Evolutionary conservation across 2,797 vertebrate genomes (phyloP).

Genomic region (Leptatherina wallacei): DNA sequence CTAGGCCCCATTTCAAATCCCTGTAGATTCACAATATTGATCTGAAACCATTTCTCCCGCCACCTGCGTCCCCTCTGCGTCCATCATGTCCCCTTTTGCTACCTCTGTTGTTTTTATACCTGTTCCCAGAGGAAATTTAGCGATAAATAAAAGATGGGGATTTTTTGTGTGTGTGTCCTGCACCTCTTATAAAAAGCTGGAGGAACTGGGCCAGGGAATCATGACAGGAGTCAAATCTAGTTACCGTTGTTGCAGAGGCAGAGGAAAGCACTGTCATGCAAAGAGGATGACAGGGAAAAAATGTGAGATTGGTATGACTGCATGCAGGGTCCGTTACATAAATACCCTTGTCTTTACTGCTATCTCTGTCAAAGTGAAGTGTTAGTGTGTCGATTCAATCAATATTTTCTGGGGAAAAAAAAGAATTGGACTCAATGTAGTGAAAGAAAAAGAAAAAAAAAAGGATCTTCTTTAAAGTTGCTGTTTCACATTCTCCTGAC

Average conservation of each 20-base stretch:
- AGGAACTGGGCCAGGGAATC: conserved; percentile 20
- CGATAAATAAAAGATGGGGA: conserved; percentile 69
- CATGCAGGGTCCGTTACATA: conserved; percentile 30
- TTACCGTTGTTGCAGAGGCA: conserved; percentile 41
- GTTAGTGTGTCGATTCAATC: conserved; percentile 41
- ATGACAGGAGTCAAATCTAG: conserved; percentile 64
- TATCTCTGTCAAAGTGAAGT: conserved; percentile 32
- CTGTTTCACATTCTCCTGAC: conserved; percentile 52
- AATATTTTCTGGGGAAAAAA: conserved; percentile 6
- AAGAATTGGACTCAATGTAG: conserved; percentile 12
- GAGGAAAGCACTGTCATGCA: conserved; percentile 45
- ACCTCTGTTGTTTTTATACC: conserved; percentile 69
- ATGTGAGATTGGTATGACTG: conserved; percentile 32
- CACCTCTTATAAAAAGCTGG: neutral
- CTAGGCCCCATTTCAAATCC: conserved; percentile 72
- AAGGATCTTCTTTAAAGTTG: conserved; percentile 12
- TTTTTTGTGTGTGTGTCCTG: neutral
- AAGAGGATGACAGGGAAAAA: conserved; percentile 27
- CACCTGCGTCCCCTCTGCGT: conserved; percentile 56
- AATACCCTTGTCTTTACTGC: conserved; percentile 33
- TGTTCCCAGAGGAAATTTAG: conserved; percentile 65
- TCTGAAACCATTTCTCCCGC: conserved; percentile 64
- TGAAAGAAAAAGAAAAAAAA: neutral
- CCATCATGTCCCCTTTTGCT: conserved; percentile 59
- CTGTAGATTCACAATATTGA: conserved; percentile 73